Percentiles rank a stretch among this genome's conserved stretches.
Conservation (phyloP, 2,888 invertebrate genomes). For the Orchesellides sinensis region DNA sequence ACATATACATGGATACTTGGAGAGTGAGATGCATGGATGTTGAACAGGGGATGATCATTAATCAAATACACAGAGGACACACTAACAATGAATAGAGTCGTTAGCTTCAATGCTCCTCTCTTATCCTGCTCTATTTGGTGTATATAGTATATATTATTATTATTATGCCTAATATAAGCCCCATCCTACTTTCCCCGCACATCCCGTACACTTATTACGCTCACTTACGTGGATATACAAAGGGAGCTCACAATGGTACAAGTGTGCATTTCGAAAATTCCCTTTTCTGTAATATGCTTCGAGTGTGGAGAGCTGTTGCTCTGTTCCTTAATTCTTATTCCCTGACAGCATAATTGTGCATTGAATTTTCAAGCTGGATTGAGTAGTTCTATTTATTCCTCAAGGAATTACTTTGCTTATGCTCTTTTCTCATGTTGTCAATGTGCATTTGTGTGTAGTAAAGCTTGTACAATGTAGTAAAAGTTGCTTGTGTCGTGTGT, state of each 20-base stretch:
- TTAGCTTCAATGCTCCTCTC: constrained; percentile 45
- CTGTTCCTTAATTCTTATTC: constrained; percentile 42
- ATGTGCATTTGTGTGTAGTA: not conserved
- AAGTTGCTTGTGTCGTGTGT: too few relatives aligned
- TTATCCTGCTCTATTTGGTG: constrained; percentile 14
- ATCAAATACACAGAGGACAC: constrained; percentile 68
- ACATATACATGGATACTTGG: not conserved
- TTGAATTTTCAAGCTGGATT: constrained; percentile 41
- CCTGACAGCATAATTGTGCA: constrained; percentile 46
- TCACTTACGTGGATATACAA: not conserved
- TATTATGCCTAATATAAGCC: not conserved
- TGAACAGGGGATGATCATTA: constrained; percentile 64
- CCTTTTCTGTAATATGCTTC: not conserved
- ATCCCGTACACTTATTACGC: too few relatives aligned
- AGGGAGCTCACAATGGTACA: not conserved
- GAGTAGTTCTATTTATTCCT: constrained; percentile 38
- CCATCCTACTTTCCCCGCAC: not conserved
- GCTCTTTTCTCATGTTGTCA: not conserved
- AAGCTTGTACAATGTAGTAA: too few relatives aligned
- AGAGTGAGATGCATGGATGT: constrained; percentile 29
- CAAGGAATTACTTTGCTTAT: constrained; percentile 19
- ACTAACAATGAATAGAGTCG: constrained; percentile 66
- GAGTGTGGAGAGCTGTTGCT: constrained; percentile 14
- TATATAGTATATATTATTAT: constrained; percentile 5
- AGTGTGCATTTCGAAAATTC: constrained; percentile 7